Conservation (phyloP, 1,140 invertebrate species). For the Trypoxylus dichotomus region DNA sequence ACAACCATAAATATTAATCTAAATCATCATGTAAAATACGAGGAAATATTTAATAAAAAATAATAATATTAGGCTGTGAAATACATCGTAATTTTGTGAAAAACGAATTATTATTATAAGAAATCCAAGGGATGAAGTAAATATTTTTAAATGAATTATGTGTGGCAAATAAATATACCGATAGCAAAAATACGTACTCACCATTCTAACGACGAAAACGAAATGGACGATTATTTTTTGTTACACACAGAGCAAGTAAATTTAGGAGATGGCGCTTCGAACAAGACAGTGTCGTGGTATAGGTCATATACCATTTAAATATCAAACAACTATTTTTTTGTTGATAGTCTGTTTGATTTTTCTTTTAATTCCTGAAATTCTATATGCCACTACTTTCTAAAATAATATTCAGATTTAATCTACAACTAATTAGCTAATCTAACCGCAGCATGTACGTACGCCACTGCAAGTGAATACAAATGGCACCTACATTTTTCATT, state of each 20-base stretch:
- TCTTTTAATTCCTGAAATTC: no score
- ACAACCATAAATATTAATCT: slow-evolving; percentile 54
- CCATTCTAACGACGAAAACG: slow-evolving; percentile 38
- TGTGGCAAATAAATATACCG: not conserved
- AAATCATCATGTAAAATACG: slow-evolving; percentile 53
- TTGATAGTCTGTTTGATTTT: no score
- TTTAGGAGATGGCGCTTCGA: not conserved
- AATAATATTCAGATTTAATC: no score
- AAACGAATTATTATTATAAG: not conserved
- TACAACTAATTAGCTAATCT: no score
- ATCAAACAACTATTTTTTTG: no score
- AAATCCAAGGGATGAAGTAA: slow-evolving; percentile 27
- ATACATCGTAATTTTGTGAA: slow-evolving; percentile 13
- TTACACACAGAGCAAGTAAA: not conserved
- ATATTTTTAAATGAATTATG: slow-evolving; percentile 35
- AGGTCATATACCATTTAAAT: not conserved
- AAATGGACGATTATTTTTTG: slow-evolving; percentile 39
- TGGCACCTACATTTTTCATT: no score
- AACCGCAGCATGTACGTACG: no score
- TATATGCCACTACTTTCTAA: no score
- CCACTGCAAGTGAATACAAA: no score
- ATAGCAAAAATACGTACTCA: slow-evolving; percentile 38
- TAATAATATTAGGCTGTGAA: not conserved
- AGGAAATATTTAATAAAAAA: not conserved
- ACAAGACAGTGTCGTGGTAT: not conserved